Base-by-base conservation (phyloP, 2,888 invertebrate genomes). In the Gasteruption jaculator region DNA sequence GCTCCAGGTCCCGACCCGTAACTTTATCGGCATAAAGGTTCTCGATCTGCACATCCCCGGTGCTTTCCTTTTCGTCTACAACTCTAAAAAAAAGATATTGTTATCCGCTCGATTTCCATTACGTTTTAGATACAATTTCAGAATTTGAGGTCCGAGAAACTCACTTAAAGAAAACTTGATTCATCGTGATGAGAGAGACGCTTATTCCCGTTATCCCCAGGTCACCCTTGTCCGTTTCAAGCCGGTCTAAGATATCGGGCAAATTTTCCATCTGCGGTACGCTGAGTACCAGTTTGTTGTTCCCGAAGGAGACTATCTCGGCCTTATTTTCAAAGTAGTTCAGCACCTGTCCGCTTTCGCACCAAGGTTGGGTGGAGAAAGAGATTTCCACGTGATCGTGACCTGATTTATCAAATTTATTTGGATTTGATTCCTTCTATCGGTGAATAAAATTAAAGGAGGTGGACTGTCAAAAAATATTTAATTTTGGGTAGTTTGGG, bases 111-210 rank as follows among this genome's bases (percentile, higher is more conserved):
- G n/a, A n/a, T n/a, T n/a, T n/a, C n/a, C n/a, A n/a, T n/a, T n/a
- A n/a, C n/a, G n/a, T n/a, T n/a, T n/a, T n/a, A n/a, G n/a, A n/a
- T n/a, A n/a, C n/a, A n/a, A n/a, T n/a, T n/a, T n/a, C n/a, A n/a
- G n/a, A n/a, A n/a, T n/a, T n/a, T n/a, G n/a, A n/a, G n/a, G n/a
- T n/a, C n/a, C n/a, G n/a, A n/a, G n/a, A n/a, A 7, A 36, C 58
- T 46, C 56, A 85, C 86, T 80, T 85, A 33, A 91, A 67, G 65
- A 91, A 92, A 1, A 94, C 92, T 67, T 94, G 92, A 65, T 94
- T 93, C 59, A 95, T 77, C 0, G 91, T 91, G 0, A 91, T 89
- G 18, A 88, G 80, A 0, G 90, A 85, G 0, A 92, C 79, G 0
- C 89, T 86, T 38, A 90, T 83, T 4, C 84, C 81, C 30, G 77